Percentiles rank a stretch among this genome's conserved stretches.
phyloP scores from a whole-genome alignment of 2,113 vertebrate genomes.

The Polypterus bichir region DNA sequence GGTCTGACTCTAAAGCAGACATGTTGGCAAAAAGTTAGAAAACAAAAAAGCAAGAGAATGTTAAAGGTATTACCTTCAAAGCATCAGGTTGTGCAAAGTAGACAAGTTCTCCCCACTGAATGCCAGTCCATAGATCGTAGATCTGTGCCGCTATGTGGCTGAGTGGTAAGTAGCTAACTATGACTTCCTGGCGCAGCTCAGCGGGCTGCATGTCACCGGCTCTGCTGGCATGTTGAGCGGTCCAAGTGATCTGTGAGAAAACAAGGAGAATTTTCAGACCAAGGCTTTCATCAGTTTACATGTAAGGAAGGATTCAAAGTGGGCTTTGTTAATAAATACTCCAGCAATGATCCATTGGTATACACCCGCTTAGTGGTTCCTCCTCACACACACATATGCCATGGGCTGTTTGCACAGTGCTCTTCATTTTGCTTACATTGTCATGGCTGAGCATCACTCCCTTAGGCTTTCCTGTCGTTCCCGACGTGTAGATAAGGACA shows the following conservation, averaged over 20 bases:
- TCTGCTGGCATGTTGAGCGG: conserved; percentile 52
- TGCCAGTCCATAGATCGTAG: conserved; percentile 74
- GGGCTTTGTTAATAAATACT: too few species aligned
- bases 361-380: conserved; percentile 27
- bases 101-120: conserved; percentile 71
- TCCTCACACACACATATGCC: conserved; percentile 19
- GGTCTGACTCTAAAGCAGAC: too few species aligned
- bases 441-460: conserved; percentile 86
- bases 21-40: too few species aligned
- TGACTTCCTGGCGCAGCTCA: conserved; percentile 61
- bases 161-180: conserved; percentile 77
- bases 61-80: conserved; percentile 57
- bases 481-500: conserved; percentile 69
- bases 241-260: conserved; percentile 70
- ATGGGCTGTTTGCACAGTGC: conserved; percentile 26
- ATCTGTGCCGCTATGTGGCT: conserved; percentile 81
- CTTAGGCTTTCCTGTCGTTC: conserved; percentile 73
- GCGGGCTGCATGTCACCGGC: conserved; percentile 61
- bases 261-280: neutral
- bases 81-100: conserved; percentile 77
- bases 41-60: too few species aligned
- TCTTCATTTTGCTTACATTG: conserved; percentile 51
- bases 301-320: too few species aligned
- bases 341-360: too few species aligned
- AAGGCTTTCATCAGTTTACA: too few species aligned